Conservation (phyloP, 2,797 vertebrate genomes). For the Coilia nasus region DNA sequence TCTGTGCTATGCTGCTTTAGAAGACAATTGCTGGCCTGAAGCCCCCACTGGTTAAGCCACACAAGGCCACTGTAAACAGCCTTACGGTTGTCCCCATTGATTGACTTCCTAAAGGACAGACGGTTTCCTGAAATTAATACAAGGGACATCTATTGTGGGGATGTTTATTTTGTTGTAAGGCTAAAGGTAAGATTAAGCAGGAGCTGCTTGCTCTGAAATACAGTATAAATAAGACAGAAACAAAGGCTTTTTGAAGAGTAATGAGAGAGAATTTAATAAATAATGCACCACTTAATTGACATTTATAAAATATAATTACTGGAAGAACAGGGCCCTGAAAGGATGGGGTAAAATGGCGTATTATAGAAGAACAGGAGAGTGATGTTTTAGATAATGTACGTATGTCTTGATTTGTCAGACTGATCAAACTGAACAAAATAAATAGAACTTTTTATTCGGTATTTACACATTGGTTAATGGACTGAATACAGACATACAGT, state of each 20-base stretch:
- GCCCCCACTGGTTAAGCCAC: neutral
- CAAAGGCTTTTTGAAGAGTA: conserved; percentile 58
- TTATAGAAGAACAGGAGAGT: neutral
- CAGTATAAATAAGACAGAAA: conserved; percentile 26
- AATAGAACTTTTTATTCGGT: conserved; percentile 71
- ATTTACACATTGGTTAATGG: conserved; percentile 76
- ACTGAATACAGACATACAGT: conserved; percentile 71
- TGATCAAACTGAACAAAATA: conserved; percentile 68
- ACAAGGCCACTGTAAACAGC: too few relatives aligned
- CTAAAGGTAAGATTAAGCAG: neutral
- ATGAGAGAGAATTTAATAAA: conserved; percentile 68
- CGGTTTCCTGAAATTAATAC: too few relatives aligned
- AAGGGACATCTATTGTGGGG: too few relatives aligned
- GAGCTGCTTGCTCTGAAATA: neutral
- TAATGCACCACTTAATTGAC: conserved; percentile 65
- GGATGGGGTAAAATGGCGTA: neutral
- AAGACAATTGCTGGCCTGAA: neutral
- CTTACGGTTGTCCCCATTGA: too few relatives aligned
- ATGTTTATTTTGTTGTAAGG: neutral
- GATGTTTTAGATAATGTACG: conserved; percentile 9
- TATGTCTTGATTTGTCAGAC: neutral
- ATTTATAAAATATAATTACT: conserved; percentile 63
- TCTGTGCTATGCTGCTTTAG: neutral
- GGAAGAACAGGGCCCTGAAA: neutral
- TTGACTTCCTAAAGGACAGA: too few relatives aligned